phyloP scores from a whole-genome alignment of 2,888 invertebrate species.

The Mamestra brassicae region DNA sequence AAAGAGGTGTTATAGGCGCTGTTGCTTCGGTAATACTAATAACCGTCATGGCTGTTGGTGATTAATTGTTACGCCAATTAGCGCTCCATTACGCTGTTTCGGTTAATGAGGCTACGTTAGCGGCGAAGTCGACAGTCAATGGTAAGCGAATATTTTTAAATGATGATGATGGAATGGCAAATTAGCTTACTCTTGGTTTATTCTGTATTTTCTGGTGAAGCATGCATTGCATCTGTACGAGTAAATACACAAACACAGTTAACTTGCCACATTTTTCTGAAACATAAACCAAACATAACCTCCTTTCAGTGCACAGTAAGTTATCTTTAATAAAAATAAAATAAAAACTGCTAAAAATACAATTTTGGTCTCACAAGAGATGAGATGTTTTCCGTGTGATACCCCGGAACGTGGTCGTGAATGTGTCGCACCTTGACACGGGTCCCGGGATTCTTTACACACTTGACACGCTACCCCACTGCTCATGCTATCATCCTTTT shows the following conservation, averaged over 20 bases:
- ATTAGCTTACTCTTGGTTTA: background rate
- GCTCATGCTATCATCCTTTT: constrained; percentile 32
- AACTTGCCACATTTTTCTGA: constrained; percentile 6
- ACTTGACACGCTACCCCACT: constrained; percentile 28
- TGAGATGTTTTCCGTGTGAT: constrained; percentile 40
- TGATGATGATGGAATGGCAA: constrained; percentile 1
- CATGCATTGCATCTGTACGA: background rate
- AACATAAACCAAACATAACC: background rate
- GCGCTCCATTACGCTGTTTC: constrained; percentile 52
- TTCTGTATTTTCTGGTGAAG: background rate
- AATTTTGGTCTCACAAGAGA: constrained; percentile 37
- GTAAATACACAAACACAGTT: no score
- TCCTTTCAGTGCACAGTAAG: background rate
- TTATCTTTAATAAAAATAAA: constrained; percentile 15
- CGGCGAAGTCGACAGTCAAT: constrained; percentile 9
- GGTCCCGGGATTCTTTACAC: constrained; percentile 51
- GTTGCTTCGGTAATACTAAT: constrained; percentile 39
- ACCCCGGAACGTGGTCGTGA: constrained; percentile 36
- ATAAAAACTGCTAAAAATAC: constrained; percentile 24
- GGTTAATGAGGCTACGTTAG: constrained; percentile 39
- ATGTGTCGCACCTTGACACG: constrained; percentile 55
- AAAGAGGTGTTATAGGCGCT: constrained; percentile 29
- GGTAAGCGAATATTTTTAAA: constrained; percentile 9
- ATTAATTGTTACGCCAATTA: constrained; percentile 65
- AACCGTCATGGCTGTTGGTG: constrained; percentile 42